These are phyloP conservation scores for Okamejei kenojei DNA, from an alignment of 2,797 vertebrate species.

Conservation along the genomic window DNA sequence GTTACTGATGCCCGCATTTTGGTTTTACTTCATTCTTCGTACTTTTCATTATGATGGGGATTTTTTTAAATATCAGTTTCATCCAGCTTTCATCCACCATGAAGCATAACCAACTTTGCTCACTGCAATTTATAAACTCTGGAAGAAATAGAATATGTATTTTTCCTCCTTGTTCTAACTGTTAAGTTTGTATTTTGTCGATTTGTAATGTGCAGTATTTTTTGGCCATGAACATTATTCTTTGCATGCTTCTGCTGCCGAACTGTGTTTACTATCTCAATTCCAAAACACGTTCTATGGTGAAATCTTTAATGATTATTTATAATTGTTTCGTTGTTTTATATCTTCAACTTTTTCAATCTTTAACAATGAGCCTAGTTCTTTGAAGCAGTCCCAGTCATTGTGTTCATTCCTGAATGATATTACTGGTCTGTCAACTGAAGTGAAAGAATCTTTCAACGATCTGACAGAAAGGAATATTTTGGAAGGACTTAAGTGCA, in stretches of 20 bases:
- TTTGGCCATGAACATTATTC: neutral
- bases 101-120: neutral
- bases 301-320: slow-evolving; percentile 7
- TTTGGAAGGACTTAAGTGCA: neutral
- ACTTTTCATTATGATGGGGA: too few species aligned
- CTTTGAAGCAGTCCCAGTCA: neutral
- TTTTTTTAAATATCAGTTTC: too few species aligned
- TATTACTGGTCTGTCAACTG: neutral
- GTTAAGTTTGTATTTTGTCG: neutral
- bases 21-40: too few species aligned
- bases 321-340: slow-evolving; percentile 17
- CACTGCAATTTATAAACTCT: neutral
- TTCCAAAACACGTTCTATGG: neutral
- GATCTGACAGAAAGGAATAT: neutral
- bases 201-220: neutral
- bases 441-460: neutral
- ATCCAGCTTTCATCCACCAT: neutral
- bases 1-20: too few species aligned
- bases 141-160: neutral
- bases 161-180: neutral
- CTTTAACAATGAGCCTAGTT: neutral
- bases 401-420: neutral
- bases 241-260: neutral
- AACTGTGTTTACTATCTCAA: neutral
- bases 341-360: neutral